Conservation (phyloP, 2,797 vertebrate genomes). For the Silurus lanzhouensis region DNA sequence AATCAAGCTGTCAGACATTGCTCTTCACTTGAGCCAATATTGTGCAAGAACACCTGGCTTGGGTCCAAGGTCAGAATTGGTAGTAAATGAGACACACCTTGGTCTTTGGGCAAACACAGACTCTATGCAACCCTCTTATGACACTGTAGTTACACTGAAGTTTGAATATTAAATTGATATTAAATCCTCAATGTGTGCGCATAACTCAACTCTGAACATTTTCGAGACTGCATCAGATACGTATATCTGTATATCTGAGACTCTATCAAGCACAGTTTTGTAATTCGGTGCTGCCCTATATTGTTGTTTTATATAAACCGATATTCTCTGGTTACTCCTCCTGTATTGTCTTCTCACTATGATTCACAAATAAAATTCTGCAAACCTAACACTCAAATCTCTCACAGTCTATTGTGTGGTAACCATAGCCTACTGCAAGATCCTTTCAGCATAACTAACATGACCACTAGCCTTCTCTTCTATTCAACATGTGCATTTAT, state of each 20-base stretch:
- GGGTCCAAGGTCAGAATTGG: background rate
- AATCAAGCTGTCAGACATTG: background rate
- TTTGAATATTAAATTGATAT: background rate
- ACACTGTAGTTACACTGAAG: background rate
- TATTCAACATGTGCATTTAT: background rate
- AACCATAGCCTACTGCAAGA: background rate
- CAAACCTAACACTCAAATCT: background rate
- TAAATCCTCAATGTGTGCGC: background rate
- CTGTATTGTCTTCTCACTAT: background rate
- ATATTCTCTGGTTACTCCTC: background rate
- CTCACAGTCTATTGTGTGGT: background rate
- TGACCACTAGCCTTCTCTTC: background rate
- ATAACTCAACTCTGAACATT: background rate
- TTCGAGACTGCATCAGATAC: too few species aligned
- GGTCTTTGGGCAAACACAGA: background rate
- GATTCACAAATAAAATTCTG: too few species aligned
- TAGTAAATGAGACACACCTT: background rate
- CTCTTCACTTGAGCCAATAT: background rate
- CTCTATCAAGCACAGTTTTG: background rate
- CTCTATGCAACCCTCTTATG: background rate
- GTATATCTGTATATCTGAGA: background rate
- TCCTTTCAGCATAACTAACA: background rate
- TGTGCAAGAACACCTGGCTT: background rate
- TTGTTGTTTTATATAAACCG: background rate
- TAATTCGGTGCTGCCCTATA: background rate